Percentiles rank a stretch among this genome's conserved stretches.
These are phyloP conservation scores for Notamacropus eugenii DNA, from an alignment of 2,797 vertebrate genomes.

Conservation along the genomic window DNA sequence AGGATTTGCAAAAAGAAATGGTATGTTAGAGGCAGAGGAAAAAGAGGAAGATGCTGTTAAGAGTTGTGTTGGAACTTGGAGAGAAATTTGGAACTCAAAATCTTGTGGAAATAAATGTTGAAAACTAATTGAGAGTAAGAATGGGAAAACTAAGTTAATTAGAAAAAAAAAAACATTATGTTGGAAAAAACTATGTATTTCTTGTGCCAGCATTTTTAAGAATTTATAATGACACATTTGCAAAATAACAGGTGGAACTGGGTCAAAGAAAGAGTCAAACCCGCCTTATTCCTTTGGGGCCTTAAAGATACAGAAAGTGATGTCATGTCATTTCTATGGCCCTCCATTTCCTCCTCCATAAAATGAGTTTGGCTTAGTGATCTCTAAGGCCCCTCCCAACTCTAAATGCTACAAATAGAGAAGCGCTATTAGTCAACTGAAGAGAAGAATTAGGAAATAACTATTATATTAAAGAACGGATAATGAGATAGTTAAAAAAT, in stretches of 20 bases:
- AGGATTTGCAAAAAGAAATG: background rate
- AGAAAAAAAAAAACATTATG: too few relatives aligned
- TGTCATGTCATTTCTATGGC: background rate
- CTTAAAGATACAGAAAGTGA: background rate
- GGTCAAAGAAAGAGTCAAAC: background rate
- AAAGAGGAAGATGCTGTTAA: background rate
- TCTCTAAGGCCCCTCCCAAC: background rate
- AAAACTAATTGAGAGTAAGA: too few relatives aligned
- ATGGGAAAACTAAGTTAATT: too few relatives aligned
- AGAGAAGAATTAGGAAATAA: background rate
- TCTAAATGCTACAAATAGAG: background rate
- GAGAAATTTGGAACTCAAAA: too few relatives aligned
- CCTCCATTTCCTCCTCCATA: background rate
- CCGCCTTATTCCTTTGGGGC: too few relatives aligned
- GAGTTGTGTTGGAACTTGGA: background rate
- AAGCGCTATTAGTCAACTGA: background rate
- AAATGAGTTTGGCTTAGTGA: background rate
- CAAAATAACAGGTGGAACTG: background rate
- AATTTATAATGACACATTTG: background rate
- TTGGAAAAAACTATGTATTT: background rate
- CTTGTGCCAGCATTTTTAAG: background rate
- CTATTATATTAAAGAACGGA: background rate
- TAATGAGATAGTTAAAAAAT: background rate
- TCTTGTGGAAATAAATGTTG: too few relatives aligned
- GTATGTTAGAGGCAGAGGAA: background rate